Conservation (phyloP, 2,113 vertebrate genomes). For the Ancistrus triradiatus region DNA sequence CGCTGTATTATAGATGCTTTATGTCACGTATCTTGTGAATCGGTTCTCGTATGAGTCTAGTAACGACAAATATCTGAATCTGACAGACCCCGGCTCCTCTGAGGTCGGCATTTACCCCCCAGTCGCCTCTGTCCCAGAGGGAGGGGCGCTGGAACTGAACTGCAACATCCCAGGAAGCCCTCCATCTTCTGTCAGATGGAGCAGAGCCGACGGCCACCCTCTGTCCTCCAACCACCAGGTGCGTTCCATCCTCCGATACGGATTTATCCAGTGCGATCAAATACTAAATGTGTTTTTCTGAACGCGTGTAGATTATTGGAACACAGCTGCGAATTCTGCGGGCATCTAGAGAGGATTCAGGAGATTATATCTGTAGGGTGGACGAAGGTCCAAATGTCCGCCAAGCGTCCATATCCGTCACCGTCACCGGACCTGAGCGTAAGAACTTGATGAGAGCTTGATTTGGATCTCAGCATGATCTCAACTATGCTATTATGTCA, state of each 20-base stretch:
- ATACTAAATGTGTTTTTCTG: neutral
- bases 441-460: too few relatives aligned
- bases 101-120: constrained; percentile 80
- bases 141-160: constrained; percentile 81
- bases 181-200: constrained; percentile 79
- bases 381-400: constrained; percentile 51
- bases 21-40: too few relatives aligned
- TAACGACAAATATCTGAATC: too few relatives aligned
- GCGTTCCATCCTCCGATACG: neutral
- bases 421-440: constrained; percentile 70
- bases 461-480: too few relatives aligned
- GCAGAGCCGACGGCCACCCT: constrained; percentile 57
- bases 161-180: constrained; percentile 78
- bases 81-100: constrained; percentile 25
- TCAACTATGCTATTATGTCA: too few relatives aligned
- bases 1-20: too few relatives aligned
- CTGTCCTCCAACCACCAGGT: constrained; percentile 86
- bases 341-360: constrained; percentile 73
- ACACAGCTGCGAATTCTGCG: constrained; percentile 76
- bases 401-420: constrained; percentile 79
- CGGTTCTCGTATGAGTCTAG: too few relatives aligned
- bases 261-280: too few relatives aligned
- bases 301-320: constrained; percentile 68
- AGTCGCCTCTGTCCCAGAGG: constrained; percentile 73
- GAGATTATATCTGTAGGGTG: constrained; percentile 85